A percentile compares a stretch with the other conserved stretches of the same genome.
These are phyloP conservation scores for Anguilla megastoma DNA, from an alignment of 2,797 vertebrate genomes.

Conservation along the genomic window DNA sequence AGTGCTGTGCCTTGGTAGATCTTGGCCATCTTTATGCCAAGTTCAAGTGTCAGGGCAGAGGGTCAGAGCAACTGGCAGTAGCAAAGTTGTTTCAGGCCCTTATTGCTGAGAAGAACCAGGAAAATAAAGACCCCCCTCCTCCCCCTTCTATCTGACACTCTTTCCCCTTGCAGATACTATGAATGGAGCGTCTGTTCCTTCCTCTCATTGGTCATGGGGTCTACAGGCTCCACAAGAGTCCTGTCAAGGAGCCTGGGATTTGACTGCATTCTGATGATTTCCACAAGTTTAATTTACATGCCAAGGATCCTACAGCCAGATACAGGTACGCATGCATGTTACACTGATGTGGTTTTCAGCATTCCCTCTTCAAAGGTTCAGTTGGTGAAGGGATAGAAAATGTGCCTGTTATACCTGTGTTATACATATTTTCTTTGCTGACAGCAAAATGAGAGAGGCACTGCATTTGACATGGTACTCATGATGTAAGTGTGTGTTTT, in stretches of 20 bases:
- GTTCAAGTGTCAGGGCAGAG: slow-evolving; percentile 1
- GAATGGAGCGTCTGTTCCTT: slow-evolving; percentile 32
- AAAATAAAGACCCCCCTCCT: not conserved
- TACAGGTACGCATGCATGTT: not conserved
- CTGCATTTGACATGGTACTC: not conserved
- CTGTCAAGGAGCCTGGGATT: not conserved
- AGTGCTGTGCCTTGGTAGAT: not conserved
- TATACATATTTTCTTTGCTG: too few relatives aligned
- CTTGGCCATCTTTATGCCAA: not conserved
- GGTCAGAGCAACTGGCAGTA: slow-evolving; percentile 19
- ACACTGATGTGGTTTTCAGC: not conserved
- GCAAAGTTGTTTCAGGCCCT: slow-evolving; percentile 14
- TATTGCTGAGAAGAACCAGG: not conserved
- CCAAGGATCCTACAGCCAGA: not conserved
- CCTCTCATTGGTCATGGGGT: slow-evolving; percentile 6
- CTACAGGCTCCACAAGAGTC: not conserved
- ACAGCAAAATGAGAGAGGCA: not conserved
- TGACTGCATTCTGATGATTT: not conserved
- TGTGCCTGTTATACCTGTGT: not conserved
- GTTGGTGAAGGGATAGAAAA: not conserved
- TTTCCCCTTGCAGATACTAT: slow-evolving; percentile 9
- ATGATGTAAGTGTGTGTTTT: not conserved
- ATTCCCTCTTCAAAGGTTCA: not conserved
- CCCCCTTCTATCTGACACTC: not conserved
- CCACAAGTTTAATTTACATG: not conserved